Evolutionary conservation across 2,888 invertebrate species (phyloP).

Genomic region (Plemyria rubiginata): DNA sequence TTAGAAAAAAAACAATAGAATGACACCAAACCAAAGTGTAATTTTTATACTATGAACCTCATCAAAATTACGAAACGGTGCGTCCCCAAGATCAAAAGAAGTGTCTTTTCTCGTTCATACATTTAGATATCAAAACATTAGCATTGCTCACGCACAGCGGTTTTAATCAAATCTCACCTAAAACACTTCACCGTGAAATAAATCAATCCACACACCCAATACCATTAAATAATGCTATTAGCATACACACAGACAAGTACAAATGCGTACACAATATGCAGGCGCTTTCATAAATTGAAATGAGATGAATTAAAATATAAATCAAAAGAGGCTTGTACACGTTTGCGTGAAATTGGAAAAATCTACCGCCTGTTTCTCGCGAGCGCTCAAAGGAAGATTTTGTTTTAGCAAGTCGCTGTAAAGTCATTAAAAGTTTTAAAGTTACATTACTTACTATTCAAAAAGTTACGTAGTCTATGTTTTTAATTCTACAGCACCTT

Average conservation of each 20-base stretch:
- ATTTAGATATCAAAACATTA: background rate
- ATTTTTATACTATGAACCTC: background rate
- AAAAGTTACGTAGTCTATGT: background rate
- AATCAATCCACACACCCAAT: conserved; percentile 35
- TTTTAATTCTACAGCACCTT: background rate
- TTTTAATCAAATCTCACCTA: conserved; percentile 25
- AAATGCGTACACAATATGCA: conserved; percentile 69
- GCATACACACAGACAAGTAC: conserved; percentile 75
- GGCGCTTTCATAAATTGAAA: conserved; percentile 78
- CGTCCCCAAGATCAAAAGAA: background rate
- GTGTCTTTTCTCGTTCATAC: background rate
- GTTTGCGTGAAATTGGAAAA: conserved; percentile 80
- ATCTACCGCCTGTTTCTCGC: conserved; percentile 47
- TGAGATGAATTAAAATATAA: conserved; percentile 84
- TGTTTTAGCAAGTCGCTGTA: conserved; percentile 11
- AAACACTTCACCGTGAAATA: conserved; percentile 31
- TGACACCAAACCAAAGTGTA: too few species aligned
- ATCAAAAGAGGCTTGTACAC: conserved; percentile 83
- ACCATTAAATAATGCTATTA: conserved; percentile 61
- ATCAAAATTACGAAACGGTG: background rate
- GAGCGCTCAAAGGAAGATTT: conserved; percentile 12
- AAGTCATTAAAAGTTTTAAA: conserved; percentile 20
- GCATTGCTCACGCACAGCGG: conserved; percentile 10
- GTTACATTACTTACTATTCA: conserved; percentile 4
- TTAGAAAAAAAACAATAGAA: too few species aligned